A percentile compares a stretch with the other conserved stretches of the same genome.
These are phyloP conservation scores for Helarctos malayanus DNA, from an alignment of 2,797 vertebrate genomes.

Conservation along the genomic window DNA sequence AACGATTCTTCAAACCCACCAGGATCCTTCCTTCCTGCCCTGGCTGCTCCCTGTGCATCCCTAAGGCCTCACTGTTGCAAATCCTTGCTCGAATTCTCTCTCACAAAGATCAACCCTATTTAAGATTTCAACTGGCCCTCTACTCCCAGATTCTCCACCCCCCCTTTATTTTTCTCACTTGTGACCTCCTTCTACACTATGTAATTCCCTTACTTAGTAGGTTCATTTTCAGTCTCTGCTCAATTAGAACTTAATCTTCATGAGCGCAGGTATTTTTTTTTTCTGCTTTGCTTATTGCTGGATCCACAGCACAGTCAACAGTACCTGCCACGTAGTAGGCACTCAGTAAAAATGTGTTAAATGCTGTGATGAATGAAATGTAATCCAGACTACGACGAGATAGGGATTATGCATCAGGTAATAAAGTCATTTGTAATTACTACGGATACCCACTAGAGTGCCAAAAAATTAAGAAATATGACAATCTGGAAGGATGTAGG, in stretches of 20 bases:
- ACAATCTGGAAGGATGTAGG: background rate
- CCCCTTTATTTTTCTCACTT: background rate
- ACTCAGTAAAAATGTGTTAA: background rate
- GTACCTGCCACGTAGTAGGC: background rate
- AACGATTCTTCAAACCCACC: background rate
- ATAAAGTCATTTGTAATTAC: background rate
- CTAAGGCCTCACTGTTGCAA: background rate
- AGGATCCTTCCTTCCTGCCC: background rate
- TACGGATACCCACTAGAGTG: background rate
- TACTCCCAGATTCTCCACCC: background rate
- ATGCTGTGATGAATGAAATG: background rate
- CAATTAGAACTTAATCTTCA: background rate
- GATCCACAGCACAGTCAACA: background rate
- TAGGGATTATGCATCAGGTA: background rate
- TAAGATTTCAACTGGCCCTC: background rate
- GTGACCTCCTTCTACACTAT: background rate
- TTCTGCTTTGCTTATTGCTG: background rate
- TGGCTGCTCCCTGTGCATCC: background rate
- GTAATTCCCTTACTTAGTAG: background rate
- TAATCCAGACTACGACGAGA: background rate
- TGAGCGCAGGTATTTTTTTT: background rate
- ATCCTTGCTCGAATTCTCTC: background rate
- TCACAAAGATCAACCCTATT: background rate
- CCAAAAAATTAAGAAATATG: constrained; percentile 12
- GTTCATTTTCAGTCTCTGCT: background rate